A percentile compares a stretch with the other conserved stretches of the same genome.
These are phyloP conservation scores for Morpho helenor DNA, from an alignment of 2,888 invertebrate genomes.

Conservation along the genomic window DNA sequence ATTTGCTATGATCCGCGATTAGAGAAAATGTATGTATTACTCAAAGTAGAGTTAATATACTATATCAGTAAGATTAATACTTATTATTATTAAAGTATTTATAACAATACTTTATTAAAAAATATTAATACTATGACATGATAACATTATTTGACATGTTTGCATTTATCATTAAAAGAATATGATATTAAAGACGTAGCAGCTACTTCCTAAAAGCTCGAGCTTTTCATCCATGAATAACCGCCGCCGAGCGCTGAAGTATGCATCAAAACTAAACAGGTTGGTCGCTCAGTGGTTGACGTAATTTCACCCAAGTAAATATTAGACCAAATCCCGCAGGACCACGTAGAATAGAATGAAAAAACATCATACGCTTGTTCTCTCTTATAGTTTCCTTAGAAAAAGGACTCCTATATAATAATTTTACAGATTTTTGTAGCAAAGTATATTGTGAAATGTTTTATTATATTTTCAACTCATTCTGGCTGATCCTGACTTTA, in stretches of 20 bases:
- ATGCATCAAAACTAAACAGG: conserved; percentile 76
- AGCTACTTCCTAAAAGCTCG: conserved; percentile 32
- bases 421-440: background rate
- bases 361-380: conserved; percentile 53
- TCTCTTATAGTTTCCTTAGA: conserved; percentile 29
- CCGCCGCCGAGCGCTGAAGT: conserved; percentile 50
- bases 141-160: too few relatives aligned
- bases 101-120: too few relatives aligned
- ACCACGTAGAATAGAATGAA: conserved; percentile 55
- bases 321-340: conserved; percentile 66
- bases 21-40: too few relatives aligned
- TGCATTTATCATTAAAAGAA: conserved; percentile 21
- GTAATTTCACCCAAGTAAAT: conserved; percentile 72
- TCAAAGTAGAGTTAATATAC: too few relatives aligned
- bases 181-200: conserved; percentile 16
- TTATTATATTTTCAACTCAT: too few relatives aligned
- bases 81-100: too few relatives aligned
- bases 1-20: too few relatives aligned
- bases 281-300: conserved; percentile 54
- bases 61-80: too few relatives aligned
- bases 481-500: too few relatives aligned
- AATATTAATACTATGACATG: too few relatives aligned
- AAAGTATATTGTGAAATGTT: too few relatives aligned
- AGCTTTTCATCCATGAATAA: conserved; percentile 30
- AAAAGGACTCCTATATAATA: background rate